Evolutionary conservation across 2,113 vertebrate species (phyloP).

Genomic region (Salminus brasiliensis): DNA sequence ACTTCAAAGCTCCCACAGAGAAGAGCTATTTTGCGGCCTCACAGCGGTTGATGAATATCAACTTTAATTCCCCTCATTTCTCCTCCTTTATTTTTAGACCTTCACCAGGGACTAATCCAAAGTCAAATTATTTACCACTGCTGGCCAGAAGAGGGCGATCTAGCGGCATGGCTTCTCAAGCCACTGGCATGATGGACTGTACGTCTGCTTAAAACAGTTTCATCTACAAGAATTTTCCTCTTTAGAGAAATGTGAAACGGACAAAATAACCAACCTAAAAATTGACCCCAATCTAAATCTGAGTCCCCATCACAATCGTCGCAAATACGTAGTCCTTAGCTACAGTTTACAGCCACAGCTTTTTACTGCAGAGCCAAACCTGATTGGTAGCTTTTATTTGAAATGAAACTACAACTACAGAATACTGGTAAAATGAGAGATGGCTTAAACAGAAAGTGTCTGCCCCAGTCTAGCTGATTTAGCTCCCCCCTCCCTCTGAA

Average conservation of each 20-base stretch:
- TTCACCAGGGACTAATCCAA: slow-evolving; percentile 8
- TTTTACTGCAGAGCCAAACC: not conserved
- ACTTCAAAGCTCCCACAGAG: slow-evolving; percentile 31
- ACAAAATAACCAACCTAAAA: slow-evolving; percentile 22
- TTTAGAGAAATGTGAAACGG: slow-evolving; percentile 25
- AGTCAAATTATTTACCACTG: slow-evolving; percentile 17
- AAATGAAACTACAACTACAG: not conserved
- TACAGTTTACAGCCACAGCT: slow-evolving; percentile 15
- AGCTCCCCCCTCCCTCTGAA: not conserved
- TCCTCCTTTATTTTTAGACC: slow-evolving; percentile 21
- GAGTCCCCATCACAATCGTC: slow-evolving; percentile 9
- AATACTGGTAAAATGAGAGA: slow-evolving; percentile 1
- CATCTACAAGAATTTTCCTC: slow-evolving; percentile 18
- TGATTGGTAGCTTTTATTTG: not conserved
- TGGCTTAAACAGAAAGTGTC: slow-evolving; percentile 14
- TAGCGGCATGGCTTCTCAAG: slow-evolving; percentile 36
- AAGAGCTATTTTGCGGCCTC: slow-evolving; percentile 18
- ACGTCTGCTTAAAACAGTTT: slow-evolving; percentile 17
- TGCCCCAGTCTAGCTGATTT: slow-evolving; percentile 15
- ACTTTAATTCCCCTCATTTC: slow-evolving; percentile 23
- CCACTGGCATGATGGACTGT: not conserved
- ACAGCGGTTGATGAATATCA: slow-evolving; percentile 32
- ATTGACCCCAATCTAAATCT: not conserved
- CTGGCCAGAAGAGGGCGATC: slow-evolving; percentile 57
- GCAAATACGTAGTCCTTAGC: not conserved